These are phyloP conservation scores for Psittacula derbiana DNA, from an alignment of 2,797 vertebrate species.

Conservation along the genomic window DNA sequence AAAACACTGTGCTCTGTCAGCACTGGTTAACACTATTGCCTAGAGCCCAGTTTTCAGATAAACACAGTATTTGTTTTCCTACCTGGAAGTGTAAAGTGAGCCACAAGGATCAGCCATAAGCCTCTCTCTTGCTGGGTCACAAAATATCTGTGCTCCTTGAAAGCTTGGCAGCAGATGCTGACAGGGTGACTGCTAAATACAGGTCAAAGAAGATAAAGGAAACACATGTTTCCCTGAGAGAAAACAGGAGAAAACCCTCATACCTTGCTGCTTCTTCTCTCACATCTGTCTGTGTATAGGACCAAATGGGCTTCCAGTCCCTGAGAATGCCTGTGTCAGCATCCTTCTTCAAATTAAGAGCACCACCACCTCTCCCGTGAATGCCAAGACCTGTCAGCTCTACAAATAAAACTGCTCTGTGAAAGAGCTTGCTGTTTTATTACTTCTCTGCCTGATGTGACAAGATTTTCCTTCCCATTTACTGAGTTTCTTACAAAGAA, in stretches of 20 bases:
- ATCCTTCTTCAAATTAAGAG: background rate
- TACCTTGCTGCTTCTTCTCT: background rate
- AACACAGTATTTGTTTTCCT: conserved; percentile 48
- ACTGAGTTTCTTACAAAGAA: background rate
- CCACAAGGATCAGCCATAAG: background rate
- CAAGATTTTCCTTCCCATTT: background rate
- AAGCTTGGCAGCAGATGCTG: background rate
- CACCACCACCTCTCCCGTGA: background rate
- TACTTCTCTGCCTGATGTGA: background rate
- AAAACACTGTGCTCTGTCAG: conserved; percentile 8
- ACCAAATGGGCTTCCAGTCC: background rate
- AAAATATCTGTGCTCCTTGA: background rate
- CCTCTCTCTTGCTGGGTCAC: background rate
- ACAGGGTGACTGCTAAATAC: background rate
- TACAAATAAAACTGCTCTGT: background rate
- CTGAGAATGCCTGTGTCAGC: background rate
- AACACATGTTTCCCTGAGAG: rapidly evolving
- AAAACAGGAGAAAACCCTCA: background rate
- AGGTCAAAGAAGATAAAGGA: background rate
- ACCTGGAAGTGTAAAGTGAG: conserved; percentile 35
- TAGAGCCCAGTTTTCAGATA: conserved; percentile 62
- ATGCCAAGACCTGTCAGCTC: background rate
- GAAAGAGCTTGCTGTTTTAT: background rate
- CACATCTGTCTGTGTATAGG: background rate
- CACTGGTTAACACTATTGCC: conserved; percentile 1